Conservation (phyloP, 2,888 invertebrate genomes). For the Andrena bucephala region DNA sequence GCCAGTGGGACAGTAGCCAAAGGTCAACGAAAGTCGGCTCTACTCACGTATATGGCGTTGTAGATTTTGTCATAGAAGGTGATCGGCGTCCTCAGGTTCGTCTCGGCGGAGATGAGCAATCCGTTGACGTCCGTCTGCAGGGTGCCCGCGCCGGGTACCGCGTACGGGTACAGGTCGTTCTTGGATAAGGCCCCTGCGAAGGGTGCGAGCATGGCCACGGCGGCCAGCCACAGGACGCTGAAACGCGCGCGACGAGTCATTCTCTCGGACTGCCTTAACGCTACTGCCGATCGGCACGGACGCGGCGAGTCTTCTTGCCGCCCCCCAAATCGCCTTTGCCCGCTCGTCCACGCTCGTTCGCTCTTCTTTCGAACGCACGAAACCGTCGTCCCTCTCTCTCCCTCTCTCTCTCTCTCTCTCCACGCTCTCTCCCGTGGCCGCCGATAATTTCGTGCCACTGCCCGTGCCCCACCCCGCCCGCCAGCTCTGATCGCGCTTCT, state of each 20-base stretch:
- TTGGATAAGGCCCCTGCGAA: slow-evolving; percentile 71
- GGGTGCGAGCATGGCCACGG: slow-evolving; percentile 67
- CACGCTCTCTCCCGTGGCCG: slow-evolving; percentile 52
- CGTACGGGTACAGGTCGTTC: slow-evolving; percentile 79
- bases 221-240: slow-evolving; percentile 65
- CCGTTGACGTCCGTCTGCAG: slow-evolving; percentile 76
- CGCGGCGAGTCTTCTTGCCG: slow-evolving; percentile 65
- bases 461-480: slow-evolving; percentile 28
- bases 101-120: slow-evolving; percentile 86
- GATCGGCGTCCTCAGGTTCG: slow-evolving; percentile 90
- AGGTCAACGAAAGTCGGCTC: not conserved
- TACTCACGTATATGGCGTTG: slow-evolving; percentile 93
- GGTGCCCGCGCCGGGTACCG: slow-evolving; percentile 63
- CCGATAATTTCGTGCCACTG: slow-evolving; percentile 63
- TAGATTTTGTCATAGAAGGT: slow-evolving; percentile 92
- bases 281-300: slow-evolving; percentile 76
- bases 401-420: slow-evolving; percentile 33
- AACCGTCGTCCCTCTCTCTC: slow-evolving; percentile 39
- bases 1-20: not conserved
- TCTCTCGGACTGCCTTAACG: slow-evolving; percentile 77
- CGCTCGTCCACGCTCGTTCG: slow-evolving; percentile 48
- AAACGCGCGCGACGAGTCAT: slow-evolving; percentile 79
- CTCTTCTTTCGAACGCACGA: slow-evolving; percentile 58
- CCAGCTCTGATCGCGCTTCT: slow-evolving; percentile 12
- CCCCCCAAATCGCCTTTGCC: slow-evolving; percentile 74